Base-by-base conservation (phyloP, 2,797 vertebrate genomes). In the Sebastiscus albofasciatus region DNA sequence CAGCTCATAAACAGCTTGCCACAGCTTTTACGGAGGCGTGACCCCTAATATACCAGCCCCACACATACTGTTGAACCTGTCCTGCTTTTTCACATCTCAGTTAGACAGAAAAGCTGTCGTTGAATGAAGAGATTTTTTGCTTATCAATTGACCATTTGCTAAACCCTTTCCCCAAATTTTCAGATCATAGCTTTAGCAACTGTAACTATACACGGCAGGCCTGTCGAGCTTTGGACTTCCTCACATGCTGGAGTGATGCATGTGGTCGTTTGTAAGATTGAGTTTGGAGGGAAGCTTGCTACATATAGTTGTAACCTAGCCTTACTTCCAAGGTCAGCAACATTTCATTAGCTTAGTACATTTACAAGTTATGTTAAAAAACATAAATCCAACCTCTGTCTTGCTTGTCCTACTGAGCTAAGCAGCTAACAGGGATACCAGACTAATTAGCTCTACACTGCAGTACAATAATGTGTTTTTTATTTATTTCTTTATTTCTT, bases 1-100 rank as follows among this genome's bases (percentile, higher is more conserved):
- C 66, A 6, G 65, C 80, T 85, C 81, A 79, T 92, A 86, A 90
- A 90, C 77, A 78, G 64, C 77, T 78, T 10, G 66, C 66, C 68
- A 52, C 29, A 60, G 65, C 42, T 77, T 70, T 46, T 49, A 72
- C 54, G 34, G 66, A 79, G 46, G 11, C 29, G 14, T 75, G 69
- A 76, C 86, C 74, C 55, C 61, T 36, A 24, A 56, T 69, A 18
- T 24, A 71, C 18, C 58, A 34, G 64, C 16, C 24, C 68, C 55
- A 33, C 39, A 58, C 58, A 33, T 8, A 8, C 18, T 20, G 18
- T 49, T 20, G 46, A 22, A 33, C 59, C 69, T 12, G 20, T n/a
- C n/a, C 26, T 24, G 12, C 24, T 34, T 56, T 64, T 12, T 75
- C 54, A 56, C n/a, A 33, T 62, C 36, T 34, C 26, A 60, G 20